phyloP scores from a whole-genome alignment of 2,113 vertebrate species.

The Prolemur simus region DNA sequence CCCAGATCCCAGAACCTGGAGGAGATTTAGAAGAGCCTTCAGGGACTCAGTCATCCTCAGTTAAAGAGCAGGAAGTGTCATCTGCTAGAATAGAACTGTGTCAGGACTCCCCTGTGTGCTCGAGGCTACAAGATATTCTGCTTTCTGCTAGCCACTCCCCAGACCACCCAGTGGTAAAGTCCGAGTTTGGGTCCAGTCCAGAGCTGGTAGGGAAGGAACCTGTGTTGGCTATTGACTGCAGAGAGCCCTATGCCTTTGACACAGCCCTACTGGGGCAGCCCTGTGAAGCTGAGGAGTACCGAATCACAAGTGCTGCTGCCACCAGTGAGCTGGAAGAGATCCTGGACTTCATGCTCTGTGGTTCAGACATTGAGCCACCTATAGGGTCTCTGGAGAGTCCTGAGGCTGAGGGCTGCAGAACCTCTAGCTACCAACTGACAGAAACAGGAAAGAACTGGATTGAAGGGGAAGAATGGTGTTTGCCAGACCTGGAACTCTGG shows the following conservation, averaged over 20 bases:
- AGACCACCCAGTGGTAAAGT: not conserved
- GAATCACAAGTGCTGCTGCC: constrained; percentile 70
- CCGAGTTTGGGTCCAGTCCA: constrained; percentile 25
- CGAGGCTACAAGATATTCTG: constrained; percentile 46
- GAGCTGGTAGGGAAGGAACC: constrained; percentile 39
- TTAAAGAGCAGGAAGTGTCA: not conserved
- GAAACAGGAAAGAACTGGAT: constrained; percentile 55
- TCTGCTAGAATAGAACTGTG: not conserved
- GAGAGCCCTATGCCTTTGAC: constrained; percentile 32
- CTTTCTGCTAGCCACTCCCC: constrained; percentile 34
- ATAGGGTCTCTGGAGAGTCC: constrained; percentile 29
- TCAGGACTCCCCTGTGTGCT: not conserved
- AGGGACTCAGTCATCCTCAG: not conserved
- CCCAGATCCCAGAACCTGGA: not conserved
- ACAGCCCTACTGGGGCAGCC: constrained; percentile 16
- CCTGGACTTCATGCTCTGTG: constrained; percentile 76
- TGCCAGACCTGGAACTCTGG: constrained; percentile 66
- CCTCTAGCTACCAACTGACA: constrained; percentile 54
- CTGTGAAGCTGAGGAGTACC: constrained; percentile 70
- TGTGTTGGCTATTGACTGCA: constrained; percentile 7
- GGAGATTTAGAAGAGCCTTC: not conserved
- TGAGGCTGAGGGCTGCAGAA: constrained; percentile 30
- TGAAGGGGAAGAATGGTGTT: constrained; percentile 67
- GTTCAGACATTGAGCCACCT: constrained; percentile 28
- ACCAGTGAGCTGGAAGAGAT: constrained; percentile 79